These are phyloP conservation scores for Bruchidius siliquastri DNA, from an alignment of 2,888 invertebrate species.

Conservation along the genomic window DNA sequence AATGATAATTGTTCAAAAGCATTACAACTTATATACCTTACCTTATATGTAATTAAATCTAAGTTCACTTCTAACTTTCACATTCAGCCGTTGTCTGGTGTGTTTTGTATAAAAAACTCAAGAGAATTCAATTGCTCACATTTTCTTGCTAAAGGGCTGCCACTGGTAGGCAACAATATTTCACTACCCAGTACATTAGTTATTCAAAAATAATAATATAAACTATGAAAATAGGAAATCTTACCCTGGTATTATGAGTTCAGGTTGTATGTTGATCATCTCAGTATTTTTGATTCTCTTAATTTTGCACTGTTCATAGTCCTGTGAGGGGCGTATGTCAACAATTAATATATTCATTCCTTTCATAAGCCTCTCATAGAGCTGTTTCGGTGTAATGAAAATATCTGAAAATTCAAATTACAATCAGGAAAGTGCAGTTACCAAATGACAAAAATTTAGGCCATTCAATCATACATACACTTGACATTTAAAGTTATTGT, in stretches of 20 bases:
- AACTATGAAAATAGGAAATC: background rate
- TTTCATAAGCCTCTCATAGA: background rate
- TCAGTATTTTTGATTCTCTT: background rate
- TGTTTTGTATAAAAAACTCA: too few species aligned
- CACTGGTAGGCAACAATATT: too few species aligned
- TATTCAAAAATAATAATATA: too few species aligned
- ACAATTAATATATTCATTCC: background rate
- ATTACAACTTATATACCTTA: too few species aligned
- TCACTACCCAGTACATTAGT: too few species aligned
- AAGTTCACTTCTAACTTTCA: background rate
- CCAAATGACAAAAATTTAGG: too few species aligned
- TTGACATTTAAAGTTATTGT: too few species aligned
- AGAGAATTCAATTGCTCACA: too few species aligned
- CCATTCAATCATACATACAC: too few species aligned
- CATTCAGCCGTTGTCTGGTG: too few species aligned
- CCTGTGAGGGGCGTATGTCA: background rate
- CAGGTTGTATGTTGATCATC: slow-evolving; percentile 25
- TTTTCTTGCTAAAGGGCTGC: too few species aligned
- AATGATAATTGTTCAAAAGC: too few species aligned
- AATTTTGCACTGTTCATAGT: background rate
- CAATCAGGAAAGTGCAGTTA: background rate
- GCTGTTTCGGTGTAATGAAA: background rate
- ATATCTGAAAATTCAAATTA: background rate
- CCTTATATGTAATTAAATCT: background rate
- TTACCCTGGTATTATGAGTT: slow-evolving; percentile 21